Percentiles rank a stretch among this genome's conserved stretches.
phyloP scores from a whole-genome alignment of 2,113 vertebrate species.

The Oriolus oriolus region DNA sequence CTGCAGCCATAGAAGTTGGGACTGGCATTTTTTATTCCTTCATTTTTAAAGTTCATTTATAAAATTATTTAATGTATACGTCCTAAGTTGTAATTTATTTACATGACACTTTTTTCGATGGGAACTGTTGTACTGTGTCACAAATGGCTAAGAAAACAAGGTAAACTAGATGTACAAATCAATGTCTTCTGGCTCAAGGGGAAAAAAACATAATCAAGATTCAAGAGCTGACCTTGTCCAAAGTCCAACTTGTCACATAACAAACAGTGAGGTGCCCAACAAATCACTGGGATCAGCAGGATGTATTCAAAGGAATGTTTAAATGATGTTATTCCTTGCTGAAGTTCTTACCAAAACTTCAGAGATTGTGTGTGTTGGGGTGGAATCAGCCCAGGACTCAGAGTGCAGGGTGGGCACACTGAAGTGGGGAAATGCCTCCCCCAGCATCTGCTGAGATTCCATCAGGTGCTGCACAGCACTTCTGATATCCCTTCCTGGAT shows the following conservation, averaged over 20 bases:
- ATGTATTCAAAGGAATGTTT: constrained; percentile 26
- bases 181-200: constrained; percentile 86
- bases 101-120: constrained; percentile 87
- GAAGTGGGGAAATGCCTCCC: background rate
- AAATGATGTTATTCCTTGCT: background rate
- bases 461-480: rapidly evolving
- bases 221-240: constrained; percentile 86
- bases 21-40: constrained; percentile 74
- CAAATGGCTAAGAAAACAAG: constrained; percentile 91
- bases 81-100: constrained; percentile 87
- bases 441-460: background rate
- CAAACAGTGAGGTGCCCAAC: constrained; percentile 65
- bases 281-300: constrained; percentile 73
- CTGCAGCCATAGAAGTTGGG: constrained; percentile 66
- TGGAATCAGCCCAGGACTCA: background rate
- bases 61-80: constrained; percentile 88
- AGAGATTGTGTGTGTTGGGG: rapidly evolving
- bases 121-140: constrained; percentile 89
- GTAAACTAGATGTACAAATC: constrained; percentile 92
- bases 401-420: rapidly evolving
- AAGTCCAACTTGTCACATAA: constrained; percentile 82
- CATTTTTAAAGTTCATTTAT: constrained; percentile 88
- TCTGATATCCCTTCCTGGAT: background rate
- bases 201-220: constrained; percentile 85
- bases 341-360: constrained; percentile 16